Conservation (phyloP, 1,140 invertebrate species). For the Radopholus similis region DNA sequence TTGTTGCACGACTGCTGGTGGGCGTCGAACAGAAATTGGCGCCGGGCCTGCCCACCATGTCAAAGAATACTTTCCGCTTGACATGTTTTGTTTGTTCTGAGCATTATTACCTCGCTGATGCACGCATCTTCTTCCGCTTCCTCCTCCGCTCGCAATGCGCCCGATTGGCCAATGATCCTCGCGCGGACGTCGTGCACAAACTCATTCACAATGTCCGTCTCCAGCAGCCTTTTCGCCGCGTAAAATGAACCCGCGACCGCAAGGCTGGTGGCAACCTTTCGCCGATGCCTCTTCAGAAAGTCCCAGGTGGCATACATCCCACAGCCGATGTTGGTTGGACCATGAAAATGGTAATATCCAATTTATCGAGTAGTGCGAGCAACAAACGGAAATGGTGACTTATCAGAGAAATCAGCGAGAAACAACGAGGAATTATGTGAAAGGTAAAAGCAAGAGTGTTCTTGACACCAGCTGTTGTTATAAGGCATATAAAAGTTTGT, state of each 20-base stretch:
- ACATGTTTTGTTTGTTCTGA: not conserved
- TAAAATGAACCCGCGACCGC: conserved; percentile 19
- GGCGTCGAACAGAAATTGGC: conserved; percentile 31
- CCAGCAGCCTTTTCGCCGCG: conserved; percentile 25
- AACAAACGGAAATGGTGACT: too few species aligned
- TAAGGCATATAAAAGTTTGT: not conserved
- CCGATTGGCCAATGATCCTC: not conserved
- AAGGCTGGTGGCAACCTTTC: conserved; percentile 14
- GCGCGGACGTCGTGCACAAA: not conserved
- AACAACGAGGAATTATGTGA: too few species aligned
- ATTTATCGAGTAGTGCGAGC: too few species aligned
- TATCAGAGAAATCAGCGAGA: too few species aligned
- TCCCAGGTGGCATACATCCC: conserved; percentile 17
- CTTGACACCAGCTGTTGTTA: too few species aligned
- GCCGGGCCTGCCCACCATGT: conserved; percentile 7
- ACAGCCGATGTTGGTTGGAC: too few species aligned
- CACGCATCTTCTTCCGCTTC: conserved; percentile 8
- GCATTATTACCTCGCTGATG: not conserved
- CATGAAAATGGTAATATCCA: too few species aligned
- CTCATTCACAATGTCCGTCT: not conserved
- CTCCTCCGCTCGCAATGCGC: not conserved
- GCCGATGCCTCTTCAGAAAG: conserved; percentile 26
- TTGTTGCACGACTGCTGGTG: conserved; percentile 39
- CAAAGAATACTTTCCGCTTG: not conserved
- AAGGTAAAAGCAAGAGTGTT: too few species aligned